phyloP scores from a whole-genome alignment of 2,888 invertebrate species.

The Neoaliturus tenellus region DNA sequence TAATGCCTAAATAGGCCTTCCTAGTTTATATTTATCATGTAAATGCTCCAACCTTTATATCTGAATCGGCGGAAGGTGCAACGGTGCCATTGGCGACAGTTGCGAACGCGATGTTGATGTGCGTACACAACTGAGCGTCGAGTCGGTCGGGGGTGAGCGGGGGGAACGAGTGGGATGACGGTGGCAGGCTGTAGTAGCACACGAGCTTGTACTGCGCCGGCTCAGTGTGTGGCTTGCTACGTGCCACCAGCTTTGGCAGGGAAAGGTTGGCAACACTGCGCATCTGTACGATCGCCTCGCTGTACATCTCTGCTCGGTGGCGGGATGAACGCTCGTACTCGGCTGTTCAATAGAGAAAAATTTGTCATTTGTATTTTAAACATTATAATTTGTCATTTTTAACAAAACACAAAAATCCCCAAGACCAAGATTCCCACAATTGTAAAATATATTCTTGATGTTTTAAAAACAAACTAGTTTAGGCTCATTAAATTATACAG shows the following conservation, averaged over 20 bases:
- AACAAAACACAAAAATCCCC: no score
- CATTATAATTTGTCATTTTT: no score
- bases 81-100: slow-evolving; percentile 79
- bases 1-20: no score
- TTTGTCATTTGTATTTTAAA: no score
- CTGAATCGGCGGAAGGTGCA: slow-evolving; percentile 72
- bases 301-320: slow-evolving; percentile 52
- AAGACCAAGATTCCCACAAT: no score
- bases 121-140: slow-evolving; percentile 86
- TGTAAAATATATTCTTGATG: no score
- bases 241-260: not conserved
- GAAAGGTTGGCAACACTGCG: not conserved
- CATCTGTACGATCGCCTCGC: slow-evolving; percentile 10
- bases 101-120: slow-evolving; percentile 88
- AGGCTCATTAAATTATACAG: no score
- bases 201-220: slow-evolving; percentile 71
- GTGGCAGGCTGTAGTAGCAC: slow-evolving; percentile 83
- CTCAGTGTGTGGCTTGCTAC: slow-evolving; percentile 18
- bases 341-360: not conserved
- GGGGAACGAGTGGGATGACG: slow-evolving; percentile 69
- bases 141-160: slow-evolving; percentile 77
- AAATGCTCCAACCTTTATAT: slow-evolving; percentile 67
- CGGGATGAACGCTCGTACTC: not conserved
- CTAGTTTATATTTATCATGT: no score
- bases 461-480: no score